A percentile compares a stretch with the other conserved stretches of the same genome.
phyloP scores from a whole-genome alignment of 2,888 invertebrate species.

The Pammene aurita region DNA sequence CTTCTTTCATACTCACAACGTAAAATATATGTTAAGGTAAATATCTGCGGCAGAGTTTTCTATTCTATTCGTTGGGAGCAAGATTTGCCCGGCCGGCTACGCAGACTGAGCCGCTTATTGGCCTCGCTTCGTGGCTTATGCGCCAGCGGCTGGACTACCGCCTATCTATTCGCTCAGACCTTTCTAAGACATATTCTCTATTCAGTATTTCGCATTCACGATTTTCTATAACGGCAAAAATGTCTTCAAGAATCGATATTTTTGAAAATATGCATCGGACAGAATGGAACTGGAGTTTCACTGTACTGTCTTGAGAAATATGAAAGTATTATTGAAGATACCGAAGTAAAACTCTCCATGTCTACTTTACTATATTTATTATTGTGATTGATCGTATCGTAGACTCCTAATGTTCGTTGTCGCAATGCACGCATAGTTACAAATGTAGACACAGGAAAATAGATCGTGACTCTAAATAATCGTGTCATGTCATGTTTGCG shows the following conservation, averaged over 20 bases:
- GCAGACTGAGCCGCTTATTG: conserved; percentile 68
- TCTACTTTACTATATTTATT: neutral
- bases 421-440: neutral
- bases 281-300: conserved; percentile 18
- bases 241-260: conserved; percentile 14
- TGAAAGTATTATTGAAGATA: too few relatives aligned
- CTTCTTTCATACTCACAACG: conserved; percentile 19
- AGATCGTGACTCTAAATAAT: conserved; percentile 30
- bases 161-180: conserved; percentile 71
- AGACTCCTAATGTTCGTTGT: neutral
- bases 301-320: conserved; percentile 12
- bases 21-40: conserved; percentile 26
- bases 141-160: conserved; percentile 50
- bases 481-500: conserved; percentile 35
- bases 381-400: neutral
- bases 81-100: conserved; percentile 45
- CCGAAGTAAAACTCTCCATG: too few relatives aligned
- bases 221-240: conserved; percentile 28
- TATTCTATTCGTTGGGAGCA: conserved; percentile 38
- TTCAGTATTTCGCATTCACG: conserved; percentile 33
- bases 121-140: conserved; percentile 58
- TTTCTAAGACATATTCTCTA: conserved; percentile 41
- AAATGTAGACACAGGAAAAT: conserved; percentile 8
- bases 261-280: conserved; percentile 28
- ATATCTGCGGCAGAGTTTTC: conserved; percentile 32